Evolutionary conservation across 2,888 invertebrate species (phyloP).

Genomic region (Agrenia bidenticulata): DNA sequence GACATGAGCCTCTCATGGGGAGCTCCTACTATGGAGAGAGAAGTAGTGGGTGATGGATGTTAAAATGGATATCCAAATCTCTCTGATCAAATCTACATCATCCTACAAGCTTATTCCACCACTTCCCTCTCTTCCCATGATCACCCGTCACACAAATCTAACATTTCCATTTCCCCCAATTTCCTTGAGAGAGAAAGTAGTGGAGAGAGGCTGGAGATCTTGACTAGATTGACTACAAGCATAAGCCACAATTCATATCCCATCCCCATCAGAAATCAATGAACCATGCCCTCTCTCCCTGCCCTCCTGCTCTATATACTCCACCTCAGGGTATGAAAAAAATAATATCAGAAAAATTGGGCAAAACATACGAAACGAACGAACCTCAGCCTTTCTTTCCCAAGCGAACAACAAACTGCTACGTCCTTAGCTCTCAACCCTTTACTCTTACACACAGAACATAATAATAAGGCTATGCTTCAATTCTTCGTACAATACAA

Average conservation of each 20-base stretch:
- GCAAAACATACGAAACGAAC: background rate
- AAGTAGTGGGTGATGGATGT: too few species aligned
- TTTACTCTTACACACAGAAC: too few species aligned
- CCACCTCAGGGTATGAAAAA: background rate
- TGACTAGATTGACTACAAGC: background rate
- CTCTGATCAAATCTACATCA: too few species aligned
- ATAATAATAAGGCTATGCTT: too few species aligned
- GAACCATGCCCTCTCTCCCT: constrained; percentile 9
- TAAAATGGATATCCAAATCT: too few species aligned
- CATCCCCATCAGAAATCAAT: constrained; percentile 21
- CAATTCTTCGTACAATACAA: too few species aligned
- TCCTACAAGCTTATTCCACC: background rate
- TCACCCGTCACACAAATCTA: too few species aligned
- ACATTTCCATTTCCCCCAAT: too few species aligned
- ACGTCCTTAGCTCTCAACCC: too few species aligned
- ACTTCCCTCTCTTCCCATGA: background rate
- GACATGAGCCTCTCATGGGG: too few species aligned
- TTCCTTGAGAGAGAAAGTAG: background rate
- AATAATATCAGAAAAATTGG: background rate
- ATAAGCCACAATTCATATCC: constrained; percentile 4
- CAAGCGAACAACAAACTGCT: too few species aligned
- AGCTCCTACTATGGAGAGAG: too few species aligned
- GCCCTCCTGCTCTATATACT: background rate
- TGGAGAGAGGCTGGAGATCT: background rate
- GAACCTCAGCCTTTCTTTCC: background rate